Conservation (phyloP, 2,888 invertebrate species). For the Norana najaformis region DNA sequence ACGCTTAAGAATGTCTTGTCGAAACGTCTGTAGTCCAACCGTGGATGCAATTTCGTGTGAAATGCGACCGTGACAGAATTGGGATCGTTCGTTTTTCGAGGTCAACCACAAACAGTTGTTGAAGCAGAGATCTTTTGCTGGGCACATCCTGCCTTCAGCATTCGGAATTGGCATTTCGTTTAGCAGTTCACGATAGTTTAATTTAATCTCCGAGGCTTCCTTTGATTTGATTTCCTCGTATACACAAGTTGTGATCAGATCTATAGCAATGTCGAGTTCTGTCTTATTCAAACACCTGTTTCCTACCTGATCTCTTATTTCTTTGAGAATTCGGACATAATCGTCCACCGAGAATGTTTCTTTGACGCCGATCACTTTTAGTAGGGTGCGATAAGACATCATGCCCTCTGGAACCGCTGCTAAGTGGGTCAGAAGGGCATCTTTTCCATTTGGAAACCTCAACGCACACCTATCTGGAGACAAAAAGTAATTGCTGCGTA, state of each 20-base stretch:
- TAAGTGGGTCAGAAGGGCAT: conserved; percentile 39
- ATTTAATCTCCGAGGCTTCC: not conserved
- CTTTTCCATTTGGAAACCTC: conserved; percentile 29
- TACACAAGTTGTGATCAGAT: conserved; percentile 33
- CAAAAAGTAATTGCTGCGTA: not conserved
- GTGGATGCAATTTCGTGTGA: conserved; percentile 43
- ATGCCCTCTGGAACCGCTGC: conserved; percentile 40
- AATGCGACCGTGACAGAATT: conserved; percentile 42
- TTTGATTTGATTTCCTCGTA: conserved; percentile 1
- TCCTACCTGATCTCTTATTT: conserved; percentile 32
- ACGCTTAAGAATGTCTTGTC: conserved; percentile 19
- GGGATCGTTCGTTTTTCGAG: not conserved
- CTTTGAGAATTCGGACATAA: conserved; percentile 41
- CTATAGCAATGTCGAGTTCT: conserved; percentile 34
- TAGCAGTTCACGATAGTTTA: not conserved
- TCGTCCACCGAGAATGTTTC: conserved; percentile 44
- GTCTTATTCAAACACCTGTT: conserved; percentile 33
- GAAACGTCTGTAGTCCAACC: conserved; percentile 46
- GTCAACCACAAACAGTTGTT: conserved; percentile 26
- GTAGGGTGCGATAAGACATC: conserved; percentile 38
- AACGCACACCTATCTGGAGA: conserved; percentile 35
- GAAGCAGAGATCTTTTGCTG: not conserved
- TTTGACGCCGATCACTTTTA: conserved; percentile 43
- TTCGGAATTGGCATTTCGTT: conserved; percentile 9
- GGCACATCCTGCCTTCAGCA: conserved; percentile 19